Percentiles rank a stretch among this genome's conserved stretches.
Conservation (phyloP, 1,140 invertebrate species). For the Tetramorium simillimum region DNA sequence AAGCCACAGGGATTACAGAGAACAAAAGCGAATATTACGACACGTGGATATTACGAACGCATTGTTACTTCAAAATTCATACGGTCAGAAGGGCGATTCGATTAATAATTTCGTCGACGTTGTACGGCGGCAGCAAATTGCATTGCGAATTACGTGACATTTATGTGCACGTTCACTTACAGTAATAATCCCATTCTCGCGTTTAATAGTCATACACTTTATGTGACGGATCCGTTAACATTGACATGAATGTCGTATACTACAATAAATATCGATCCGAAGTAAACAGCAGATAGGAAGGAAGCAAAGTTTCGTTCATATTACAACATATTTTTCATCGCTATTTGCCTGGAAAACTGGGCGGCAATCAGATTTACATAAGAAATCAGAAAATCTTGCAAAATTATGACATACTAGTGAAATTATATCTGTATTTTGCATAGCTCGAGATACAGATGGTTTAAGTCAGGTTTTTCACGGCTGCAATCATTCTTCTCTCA, state of each 20-base stretch:
- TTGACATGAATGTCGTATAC: constrained; percentile 5
- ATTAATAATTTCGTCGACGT: constrained; percentile 67
- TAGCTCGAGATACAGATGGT: background rate
- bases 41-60: constrained; percentile 47
- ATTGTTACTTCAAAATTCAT: constrained; percentile 73
- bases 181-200: constrained; percentile 60
- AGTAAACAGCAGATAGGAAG: background rate
- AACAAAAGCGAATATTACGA: constrained; percentile 52
- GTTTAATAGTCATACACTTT: constrained; percentile 50
- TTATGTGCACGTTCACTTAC: constrained; percentile 67
- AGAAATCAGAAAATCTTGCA: background rate
- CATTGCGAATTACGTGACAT: constrained; percentile 63
- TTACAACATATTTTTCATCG: background rate
- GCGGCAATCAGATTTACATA: background rate
- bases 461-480: no score
- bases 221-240: constrained; percentile 39
- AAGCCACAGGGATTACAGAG: constrained; percentile 31
- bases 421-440: constrained; percentile 1
- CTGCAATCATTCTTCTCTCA: no score
- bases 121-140: constrained; percentile 60
- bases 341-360: background rate
- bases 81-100: constrained; percentile 56
- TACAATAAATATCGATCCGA: constrained; percentile 16
- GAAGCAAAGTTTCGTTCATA: background rate
- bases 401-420: background rate